These are phyloP conservation scores for Drosophila navojoa DNA, from an alignment of 1,140 invertebrate genomes.

Conservation along the genomic window DNA sequence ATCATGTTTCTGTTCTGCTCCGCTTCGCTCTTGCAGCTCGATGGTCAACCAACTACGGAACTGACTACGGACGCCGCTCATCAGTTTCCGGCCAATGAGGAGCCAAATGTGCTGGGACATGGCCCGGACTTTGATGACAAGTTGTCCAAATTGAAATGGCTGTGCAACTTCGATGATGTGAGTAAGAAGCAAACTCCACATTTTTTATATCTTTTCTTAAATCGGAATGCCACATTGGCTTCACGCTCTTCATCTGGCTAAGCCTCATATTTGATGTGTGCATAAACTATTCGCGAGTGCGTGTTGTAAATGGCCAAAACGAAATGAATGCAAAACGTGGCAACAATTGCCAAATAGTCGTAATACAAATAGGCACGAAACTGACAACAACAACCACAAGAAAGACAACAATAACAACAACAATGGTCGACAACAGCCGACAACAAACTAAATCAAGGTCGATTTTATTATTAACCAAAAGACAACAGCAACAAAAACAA, in stretches of 20 bases:
- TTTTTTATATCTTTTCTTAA: neutral
- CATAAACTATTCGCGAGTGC: constrained; percentile 45
- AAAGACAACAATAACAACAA: too few relatives aligned
- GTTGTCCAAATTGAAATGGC: constrained; percentile 65
- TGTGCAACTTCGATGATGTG: constrained; percentile 82
- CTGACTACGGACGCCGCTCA: constrained; percentile 54
- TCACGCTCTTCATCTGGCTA: constrained; percentile 2
- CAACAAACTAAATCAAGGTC: constrained; percentile 54
- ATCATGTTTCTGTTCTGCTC: neutral
- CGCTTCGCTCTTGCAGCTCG: constrained; percentile 41
- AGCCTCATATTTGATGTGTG: constrained; percentile 34
- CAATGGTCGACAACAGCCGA: too few relatives aligned
- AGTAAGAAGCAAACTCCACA: constrained; percentile 37
- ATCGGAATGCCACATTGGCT: constrained; percentile 19
- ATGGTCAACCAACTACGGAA: constrained; percentile 61
- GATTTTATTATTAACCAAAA: constrained; percentile 53
- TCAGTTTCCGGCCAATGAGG: constrained; percentile 82
- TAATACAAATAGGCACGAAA: constrained; percentile 67
- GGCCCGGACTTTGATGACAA: constrained; percentile 71
- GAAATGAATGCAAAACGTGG: constrained; percentile 49
- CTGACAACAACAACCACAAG: constrained; percentile 37
- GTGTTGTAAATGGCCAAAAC: constrained; percentile 56
- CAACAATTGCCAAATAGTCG: constrained; percentile 67
- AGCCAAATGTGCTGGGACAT: constrained; percentile 78
- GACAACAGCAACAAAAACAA: constrained; percentile 6